phyloP scores from a whole-genome alignment of 2,888 invertebrate genomes.

The Polietes domitor region DNA sequence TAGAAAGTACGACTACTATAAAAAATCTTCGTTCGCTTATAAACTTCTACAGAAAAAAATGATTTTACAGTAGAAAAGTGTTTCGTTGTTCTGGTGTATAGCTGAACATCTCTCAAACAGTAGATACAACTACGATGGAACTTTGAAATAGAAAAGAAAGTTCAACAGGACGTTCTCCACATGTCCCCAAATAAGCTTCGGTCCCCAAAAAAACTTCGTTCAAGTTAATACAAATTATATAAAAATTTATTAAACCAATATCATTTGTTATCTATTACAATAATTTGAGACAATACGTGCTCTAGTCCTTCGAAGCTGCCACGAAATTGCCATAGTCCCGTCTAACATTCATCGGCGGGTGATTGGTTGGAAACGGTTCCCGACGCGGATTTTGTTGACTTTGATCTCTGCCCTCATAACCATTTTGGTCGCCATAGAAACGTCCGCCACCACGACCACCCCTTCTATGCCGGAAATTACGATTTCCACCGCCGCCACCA shows the following conservation, averaged over 20 bases:
- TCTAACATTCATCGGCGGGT: conserved; percentile 72
- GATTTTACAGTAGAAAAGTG: no score
- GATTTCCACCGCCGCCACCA: conserved; percentile 15
- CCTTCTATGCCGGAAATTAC: neutral
- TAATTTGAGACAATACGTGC: neutral
- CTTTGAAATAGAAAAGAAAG: no score
- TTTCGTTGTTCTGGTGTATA: no score
- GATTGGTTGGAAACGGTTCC: conserved; percentile 25
- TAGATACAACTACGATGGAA: no score
- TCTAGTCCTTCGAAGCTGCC: conserved; percentile 75
- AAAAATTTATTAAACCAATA: conserved; percentile 4
- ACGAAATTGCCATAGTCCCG: conserved; percentile 77
- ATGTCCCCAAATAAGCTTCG: no score
- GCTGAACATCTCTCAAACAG: no score
- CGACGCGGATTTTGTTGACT: neutral
- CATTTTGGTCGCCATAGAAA: conserved; percentile 23
- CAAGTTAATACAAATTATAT: neutral
- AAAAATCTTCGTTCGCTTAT: no score
- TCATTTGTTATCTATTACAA: conserved; percentile 1
- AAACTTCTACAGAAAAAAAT: no score
- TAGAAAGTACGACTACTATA: no score
- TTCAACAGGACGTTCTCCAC: no score
- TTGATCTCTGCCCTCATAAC: neutral
- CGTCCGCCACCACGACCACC: neutral
- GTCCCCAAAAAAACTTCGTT: no score